Evolutionary conservation across 2,888 invertebrate genomes (phyloP).

Genomic region (Dasysyrphus tricinctus): DNA sequence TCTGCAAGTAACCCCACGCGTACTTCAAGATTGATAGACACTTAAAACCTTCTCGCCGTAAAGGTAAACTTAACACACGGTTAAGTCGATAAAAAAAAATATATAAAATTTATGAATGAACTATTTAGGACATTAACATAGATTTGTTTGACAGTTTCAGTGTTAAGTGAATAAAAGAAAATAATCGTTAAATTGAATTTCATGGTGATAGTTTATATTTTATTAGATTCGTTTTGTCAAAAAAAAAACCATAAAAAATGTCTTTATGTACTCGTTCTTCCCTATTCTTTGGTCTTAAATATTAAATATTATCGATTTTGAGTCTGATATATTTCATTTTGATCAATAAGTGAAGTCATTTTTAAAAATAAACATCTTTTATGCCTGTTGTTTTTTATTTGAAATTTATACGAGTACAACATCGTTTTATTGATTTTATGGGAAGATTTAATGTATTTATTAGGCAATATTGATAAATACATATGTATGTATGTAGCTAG

Average conservation of each 20-base stretch:
- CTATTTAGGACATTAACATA: conserved; percentile 48
- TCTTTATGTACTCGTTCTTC: background rate
- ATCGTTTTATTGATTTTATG: background rate
- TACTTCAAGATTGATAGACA: conserved; percentile 47
- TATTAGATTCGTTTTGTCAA: conserved; percentile 24
- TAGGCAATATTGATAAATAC: background rate
- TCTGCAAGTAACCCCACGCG: conserved; percentile 53
- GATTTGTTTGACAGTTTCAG: conserved; percentile 51
- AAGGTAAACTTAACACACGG: conserved; percentile 45
- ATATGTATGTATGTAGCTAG: too few species aligned
- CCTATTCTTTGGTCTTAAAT: background rate
- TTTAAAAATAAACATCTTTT: background rate
- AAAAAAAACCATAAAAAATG: background rate
- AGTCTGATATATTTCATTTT: background rate
- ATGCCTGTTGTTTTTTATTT: background rate
- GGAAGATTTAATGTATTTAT: background rate
- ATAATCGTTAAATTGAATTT: conserved; percentile 12
- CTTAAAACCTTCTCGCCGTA: conserved; percentile 31
- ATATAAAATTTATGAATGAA: conserved; percentile 52
- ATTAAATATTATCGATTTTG: background rate
- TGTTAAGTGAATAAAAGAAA: conserved; percentile 4
- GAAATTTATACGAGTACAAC: conserved; percentile 4
- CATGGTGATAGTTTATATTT: conserved; percentile 24
- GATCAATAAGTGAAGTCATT: background rate
- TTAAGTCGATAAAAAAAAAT: conserved; percentile 43